phyloP scores from a whole-genome alignment of 2,888 invertebrate genomes.

The Alentia gelatinosa region DNA sequence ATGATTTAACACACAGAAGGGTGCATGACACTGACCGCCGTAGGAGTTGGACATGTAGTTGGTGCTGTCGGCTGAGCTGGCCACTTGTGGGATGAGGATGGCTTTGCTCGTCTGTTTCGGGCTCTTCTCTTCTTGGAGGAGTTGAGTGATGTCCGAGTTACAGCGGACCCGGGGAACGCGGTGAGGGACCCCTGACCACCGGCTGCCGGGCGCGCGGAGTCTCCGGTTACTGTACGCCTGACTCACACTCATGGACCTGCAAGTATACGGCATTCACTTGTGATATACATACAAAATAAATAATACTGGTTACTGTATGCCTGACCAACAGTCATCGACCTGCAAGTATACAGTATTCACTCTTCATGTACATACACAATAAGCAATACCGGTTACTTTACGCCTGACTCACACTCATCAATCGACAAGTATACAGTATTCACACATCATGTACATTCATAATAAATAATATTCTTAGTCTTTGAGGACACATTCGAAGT shows the following conservation, averaged over 20 bases:
- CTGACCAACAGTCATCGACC: too few species aligned
- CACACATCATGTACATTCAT: too few species aligned
- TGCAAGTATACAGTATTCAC: too few species aligned
- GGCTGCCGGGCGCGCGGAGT: background rate
- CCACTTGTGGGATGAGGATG: background rate
- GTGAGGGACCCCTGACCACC: background rate
- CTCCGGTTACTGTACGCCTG: background rate
- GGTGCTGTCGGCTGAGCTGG: background rate
- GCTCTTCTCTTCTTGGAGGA: background rate
- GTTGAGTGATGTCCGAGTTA: constrained; percentile 44
- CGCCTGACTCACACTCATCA: too few species aligned
- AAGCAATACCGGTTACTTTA: too few species aligned
- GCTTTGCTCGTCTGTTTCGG: background rate
- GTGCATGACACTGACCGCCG: constrained; percentile 48
- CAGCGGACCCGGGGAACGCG: constrained; percentile 50
- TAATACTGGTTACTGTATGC: background rate
- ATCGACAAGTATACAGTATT: too few species aligned
- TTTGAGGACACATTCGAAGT: too few species aligned
- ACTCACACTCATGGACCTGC: constrained; percentile 39
- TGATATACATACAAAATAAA: background rate
- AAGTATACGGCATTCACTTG: background rate
- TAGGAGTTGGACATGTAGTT: constrained; percentile 55
- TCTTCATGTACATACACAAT: too few species aligned
- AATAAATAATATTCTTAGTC: too few species aligned
- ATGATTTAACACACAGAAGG: too few species aligned